phyloP scores from a whole-genome alignment of 2,113 vertebrate genomes.

The Phrynocephalus versicolor region DNA sequence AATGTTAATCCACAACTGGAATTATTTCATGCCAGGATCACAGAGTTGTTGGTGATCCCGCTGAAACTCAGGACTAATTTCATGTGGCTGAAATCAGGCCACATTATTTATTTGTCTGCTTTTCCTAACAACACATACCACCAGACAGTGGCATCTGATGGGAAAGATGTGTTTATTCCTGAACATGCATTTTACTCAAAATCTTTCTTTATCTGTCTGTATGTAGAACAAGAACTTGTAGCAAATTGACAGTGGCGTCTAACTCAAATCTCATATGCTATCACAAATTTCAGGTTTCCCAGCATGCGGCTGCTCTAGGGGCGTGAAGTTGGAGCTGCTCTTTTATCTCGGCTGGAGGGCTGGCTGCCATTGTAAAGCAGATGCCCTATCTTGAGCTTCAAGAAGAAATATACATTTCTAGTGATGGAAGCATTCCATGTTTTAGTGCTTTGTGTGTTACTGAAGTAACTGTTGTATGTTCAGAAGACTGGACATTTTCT shows the following conservation, averaged over 20 bases:
- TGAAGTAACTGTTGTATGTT: too few species aligned
- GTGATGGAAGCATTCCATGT: too few species aligned
- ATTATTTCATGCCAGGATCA: too few species aligned
- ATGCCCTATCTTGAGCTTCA: background rate
- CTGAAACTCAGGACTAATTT: conserved; percentile 1
- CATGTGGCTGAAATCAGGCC: background rate
- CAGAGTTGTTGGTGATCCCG: conserved; percentile 1
- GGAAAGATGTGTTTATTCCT: background rate
- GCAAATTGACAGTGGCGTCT: too few species aligned
- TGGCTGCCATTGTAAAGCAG: background rate
- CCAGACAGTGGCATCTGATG: background rate
- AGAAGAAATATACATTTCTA: too few species aligned
- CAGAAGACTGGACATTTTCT: too few species aligned
- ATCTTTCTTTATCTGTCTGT: too few species aligned
- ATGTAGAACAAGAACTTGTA: too few species aligned
- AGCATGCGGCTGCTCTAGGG: background rate
- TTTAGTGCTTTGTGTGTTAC: too few species aligned
- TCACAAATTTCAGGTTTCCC: background rate
- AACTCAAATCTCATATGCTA: background rate
- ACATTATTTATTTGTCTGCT: background rate
- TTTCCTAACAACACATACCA: background rate
- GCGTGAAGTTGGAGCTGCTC: background rate
- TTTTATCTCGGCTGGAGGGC: background rate
- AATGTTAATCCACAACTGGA: too few species aligned
- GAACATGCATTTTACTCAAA: background rate